A percentile compares a stretch with the other conserved stretches of the same genome.
Evolutionary conservation across 2,797 vertebrate genomes (phyloP).

Genomic region (Lithobates sylvaticus): DNA sequence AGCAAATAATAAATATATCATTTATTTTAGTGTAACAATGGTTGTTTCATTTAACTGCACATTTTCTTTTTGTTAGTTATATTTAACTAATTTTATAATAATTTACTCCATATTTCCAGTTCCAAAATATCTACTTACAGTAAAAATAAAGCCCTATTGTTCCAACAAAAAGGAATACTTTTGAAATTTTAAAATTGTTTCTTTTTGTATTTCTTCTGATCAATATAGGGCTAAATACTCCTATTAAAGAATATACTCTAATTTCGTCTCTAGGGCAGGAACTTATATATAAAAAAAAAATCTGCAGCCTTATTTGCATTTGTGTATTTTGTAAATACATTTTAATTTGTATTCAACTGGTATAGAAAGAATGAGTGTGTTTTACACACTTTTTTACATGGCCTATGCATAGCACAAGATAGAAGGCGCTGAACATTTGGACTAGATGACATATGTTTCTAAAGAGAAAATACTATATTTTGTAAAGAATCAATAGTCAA

Average conservation of each 20-base stretch:
- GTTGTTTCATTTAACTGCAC: neutral
- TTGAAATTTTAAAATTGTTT: neutral
- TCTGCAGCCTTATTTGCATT: conserved; percentile 2
- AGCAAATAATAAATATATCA: neutral
- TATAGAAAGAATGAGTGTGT: neutral
- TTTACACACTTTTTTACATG: conserved; percentile 19
- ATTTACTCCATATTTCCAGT: neutral
- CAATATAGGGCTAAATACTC: neutral
- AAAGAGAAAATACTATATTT: conserved; percentile 61
- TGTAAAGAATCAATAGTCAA: conserved; percentile 63
- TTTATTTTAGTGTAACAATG: neutral
- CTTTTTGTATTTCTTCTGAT: neutral
- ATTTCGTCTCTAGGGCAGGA: neutral
- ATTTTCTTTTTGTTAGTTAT: neutral
- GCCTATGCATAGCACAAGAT: conserved; percentile 67
- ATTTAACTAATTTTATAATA: neutral
- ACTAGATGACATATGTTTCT: conserved; percentile 64
- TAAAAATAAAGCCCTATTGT: neutral
- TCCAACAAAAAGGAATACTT: neutral
- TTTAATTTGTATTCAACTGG: conserved; percentile 5
- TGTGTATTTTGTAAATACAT: conserved; percentile 28
- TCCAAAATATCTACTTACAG: neutral
- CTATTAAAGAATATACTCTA: neutral
- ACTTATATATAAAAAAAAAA: neutral
- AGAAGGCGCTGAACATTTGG: conserved; percentile 22